Evolutionary conservation across 2,113 vertebrate genomes (phyloP), one percentile per base, ranked within the genome.

Genomic region (Albula goreensis): DNA sequence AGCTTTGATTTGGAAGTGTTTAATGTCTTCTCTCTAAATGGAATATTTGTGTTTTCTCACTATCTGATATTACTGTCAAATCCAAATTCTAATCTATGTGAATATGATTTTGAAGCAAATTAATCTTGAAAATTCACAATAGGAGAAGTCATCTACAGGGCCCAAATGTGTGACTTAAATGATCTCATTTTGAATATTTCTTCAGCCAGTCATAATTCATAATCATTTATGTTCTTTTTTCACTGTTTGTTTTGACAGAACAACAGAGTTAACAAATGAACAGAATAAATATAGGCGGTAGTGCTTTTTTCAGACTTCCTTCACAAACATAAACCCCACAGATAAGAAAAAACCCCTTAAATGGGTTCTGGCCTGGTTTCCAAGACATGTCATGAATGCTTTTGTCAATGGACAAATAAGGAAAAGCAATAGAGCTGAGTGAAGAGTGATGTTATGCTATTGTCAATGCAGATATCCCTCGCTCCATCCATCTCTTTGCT

Each of bases 61-160:
- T 53, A 31, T 53, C 52, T 51, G 50, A 41, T 78, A 22, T 11
- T 17, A 51, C 70, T 48, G 83, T 77, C 50, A 84, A 53, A 51
- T 50, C 83, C 74, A 84, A 53, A 51, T 50, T 70, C 83, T 78
- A 84, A 78, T 84, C 70, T 53, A 50, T 50, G 51, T 78, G 52
- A 77, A 53, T 84, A 53, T 56, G 11, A 78, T 78, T 51, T 78
- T n/a, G 13, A 53, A 84, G 50, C n/a, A 50, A 52, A 52, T 78
- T 74, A 17, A 78, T 78, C 83, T 10, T 15, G 51, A 84, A 53
- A 49, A 78, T 25, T 31, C 70, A 74, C 48, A 57, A 84, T 31
- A 25, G 49, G 25, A 7, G 50, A 77, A 78, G 83, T 17, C 70
- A 53, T 74, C 70, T 8, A 31, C 70, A 9, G 22, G n/a, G 4